These are phyloP conservation scores for Brachypodius melanocephalos DNA, from an alignment of 2,113 vertebrate genomes.

Conservation along the genomic window DNA sequence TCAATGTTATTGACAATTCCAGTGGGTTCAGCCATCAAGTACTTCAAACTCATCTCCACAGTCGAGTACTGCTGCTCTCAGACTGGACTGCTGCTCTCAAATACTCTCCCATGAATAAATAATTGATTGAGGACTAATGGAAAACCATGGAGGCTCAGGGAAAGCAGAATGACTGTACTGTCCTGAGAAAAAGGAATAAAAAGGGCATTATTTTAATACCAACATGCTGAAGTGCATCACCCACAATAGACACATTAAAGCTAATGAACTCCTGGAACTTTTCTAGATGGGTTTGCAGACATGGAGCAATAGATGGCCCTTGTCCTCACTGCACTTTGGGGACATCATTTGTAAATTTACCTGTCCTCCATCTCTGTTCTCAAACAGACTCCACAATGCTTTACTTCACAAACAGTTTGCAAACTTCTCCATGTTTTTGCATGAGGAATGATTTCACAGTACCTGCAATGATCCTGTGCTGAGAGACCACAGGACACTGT, in stretches of 20 bases:
- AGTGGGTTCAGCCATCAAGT: background rate
- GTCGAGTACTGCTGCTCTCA: background rate
- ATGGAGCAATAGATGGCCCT: accelerated
- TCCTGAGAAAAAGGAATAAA: background rate
- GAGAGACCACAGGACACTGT: background rate
- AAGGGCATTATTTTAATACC: background rate
- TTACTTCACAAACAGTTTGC: background rate
- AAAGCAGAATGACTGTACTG: background rate
- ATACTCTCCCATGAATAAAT: conserved; percentile 8
- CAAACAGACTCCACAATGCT: background rate
- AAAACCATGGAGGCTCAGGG: background rate
- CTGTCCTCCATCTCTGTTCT: background rate
- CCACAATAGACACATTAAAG: background rate
- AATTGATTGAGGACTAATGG: conserved; percentile 34
- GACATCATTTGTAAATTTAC: background rate
- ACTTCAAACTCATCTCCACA: background rate
- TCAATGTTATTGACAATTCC: conserved; percentile 17
- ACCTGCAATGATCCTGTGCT: too few relatives aligned
- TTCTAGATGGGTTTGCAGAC: background rate
- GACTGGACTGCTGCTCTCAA: background rate
- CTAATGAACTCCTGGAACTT: background rate
- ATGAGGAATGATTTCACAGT: background rate
- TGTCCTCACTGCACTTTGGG: background rate
- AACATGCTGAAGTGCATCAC: background rate
- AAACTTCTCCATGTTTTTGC: background rate